phyloP scores from a whole-genome alignment of 2,113 vertebrate genomes.

The Labeo rohita region DNA sequence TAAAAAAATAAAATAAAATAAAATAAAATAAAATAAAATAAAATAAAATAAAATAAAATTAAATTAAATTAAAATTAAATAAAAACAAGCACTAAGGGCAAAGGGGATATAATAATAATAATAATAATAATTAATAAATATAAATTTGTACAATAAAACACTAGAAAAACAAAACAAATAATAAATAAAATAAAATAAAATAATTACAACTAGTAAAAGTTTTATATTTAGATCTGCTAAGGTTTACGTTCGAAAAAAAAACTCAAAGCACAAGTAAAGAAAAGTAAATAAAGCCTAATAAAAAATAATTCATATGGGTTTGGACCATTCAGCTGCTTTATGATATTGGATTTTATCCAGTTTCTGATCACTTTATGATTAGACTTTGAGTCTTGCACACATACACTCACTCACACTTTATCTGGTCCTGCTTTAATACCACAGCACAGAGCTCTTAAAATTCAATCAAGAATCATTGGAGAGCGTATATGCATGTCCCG shows the following conservation, averaged over 20 bases:
- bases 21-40: no score
- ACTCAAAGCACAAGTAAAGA: neutral
- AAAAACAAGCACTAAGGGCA: no score
- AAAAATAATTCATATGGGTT: neutral
- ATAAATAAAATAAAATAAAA: neutral
- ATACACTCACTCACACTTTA: constrained; percentile 40
- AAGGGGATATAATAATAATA: neutral
- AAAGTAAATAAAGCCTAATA: neutral
- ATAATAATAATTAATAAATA: neutral
- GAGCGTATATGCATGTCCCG: neutral
- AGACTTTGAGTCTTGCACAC: neutral
- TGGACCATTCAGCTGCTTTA: constrained; percentile 40
- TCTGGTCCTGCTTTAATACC: constrained; percentile 46
- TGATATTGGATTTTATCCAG: constrained; percentile 56
- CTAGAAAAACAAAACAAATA: no score
- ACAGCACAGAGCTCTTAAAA: neutral
- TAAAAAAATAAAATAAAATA: no score
- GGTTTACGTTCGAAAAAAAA: neutral
- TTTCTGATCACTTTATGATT: constrained; percentile 17
- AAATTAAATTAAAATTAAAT: no score
- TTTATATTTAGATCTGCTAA: neutral
- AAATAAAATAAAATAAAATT: no score
- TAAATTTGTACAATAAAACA: neutral
- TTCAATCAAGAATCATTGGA: constrained; percentile 19
- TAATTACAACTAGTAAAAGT: neutral